Base-by-base conservation (phyloP, 1,140 invertebrate genomes). In the Zaprionus camerounensis region DNA sequence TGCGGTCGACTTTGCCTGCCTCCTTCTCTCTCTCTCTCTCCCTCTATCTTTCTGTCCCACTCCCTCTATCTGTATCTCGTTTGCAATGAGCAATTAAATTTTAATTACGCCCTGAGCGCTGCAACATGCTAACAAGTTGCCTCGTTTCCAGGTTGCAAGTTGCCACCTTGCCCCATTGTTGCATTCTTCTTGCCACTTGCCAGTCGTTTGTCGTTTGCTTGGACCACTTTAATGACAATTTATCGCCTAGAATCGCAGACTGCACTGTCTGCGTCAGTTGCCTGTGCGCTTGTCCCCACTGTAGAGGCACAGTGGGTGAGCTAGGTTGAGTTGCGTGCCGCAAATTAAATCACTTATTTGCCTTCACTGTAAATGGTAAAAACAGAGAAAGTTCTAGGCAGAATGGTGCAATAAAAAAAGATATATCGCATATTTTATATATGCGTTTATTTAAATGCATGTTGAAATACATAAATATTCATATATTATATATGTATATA, bases 21-120 rank as follows among this genome's bases (percentile, higher is more conserved):
- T 17, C 0, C 49, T 5, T 11, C 22, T 4, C 53, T 7, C 53
- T 17, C 15, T 56, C 26, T n/a, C 53, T 11, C 24, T 7, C n/a
- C 2, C 38, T 4, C 38, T 41, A n/a, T 44, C 38, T 6, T 6
- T 44, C 41, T 6, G 2, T 41, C 36, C 34, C n/a, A 3, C 55
- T 68, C 7, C 28, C 7, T 17, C 36, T 5, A 15, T 38, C n/a
- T 46, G n/a, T 20, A 13, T 46, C 64, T 55, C 69, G 61, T 58
- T 71, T 58, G 74, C 64, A 72, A 49, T 41, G 44, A 58, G 66
- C 71, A 82, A 80, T 82, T 80, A 80, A 83, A 80, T 72, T 84
- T 83, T 84, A 82, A 82, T 82, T 84, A 76, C 81, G 57, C 76
- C 67, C 80, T 82, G 69, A 82, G 80, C 80, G 81, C 63, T 49